These are phyloP conservation scores for Phenganax stokvisi DNA, from an alignment of 92 coral and sea anemone species.

Conservation along the genomic window DNA sequence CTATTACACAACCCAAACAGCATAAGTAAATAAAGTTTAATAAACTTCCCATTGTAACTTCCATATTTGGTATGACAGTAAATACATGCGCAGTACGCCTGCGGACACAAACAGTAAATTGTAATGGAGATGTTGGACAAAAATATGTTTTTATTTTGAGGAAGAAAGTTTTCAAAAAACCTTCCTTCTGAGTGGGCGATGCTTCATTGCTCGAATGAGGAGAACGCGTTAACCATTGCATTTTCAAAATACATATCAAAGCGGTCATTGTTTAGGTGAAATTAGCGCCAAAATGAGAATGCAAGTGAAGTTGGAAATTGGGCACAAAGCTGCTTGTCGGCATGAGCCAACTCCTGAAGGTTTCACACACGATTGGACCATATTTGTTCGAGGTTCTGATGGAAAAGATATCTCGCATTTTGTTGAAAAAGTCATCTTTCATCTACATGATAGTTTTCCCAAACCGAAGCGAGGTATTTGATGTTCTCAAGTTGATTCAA, in stretches of 20 bases:
- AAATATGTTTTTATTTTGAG: slow-evolving; percentile 7
- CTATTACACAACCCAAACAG: too few species aligned
- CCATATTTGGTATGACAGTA: slow-evolving; percentile 39
- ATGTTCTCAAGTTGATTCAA: slow-evolving; percentile 1
- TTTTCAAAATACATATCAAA: slow-evolving; percentile 35
- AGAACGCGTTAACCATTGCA: background rate
- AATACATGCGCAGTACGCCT: slow-evolving; percentile 33
- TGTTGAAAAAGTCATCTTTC: slow-evolving; percentile 90
- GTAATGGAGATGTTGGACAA: background rate
- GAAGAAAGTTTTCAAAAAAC: background rate
- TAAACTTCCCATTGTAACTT: background rate
- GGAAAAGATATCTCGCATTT: slow-evolving; percentile 88
- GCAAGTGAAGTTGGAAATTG: slow-evolving; percentile 91
- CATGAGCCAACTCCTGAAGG: slow-evolving; percentile 77
- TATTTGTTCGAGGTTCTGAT: slow-evolving; percentile 91
- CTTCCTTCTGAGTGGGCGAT: background rate
- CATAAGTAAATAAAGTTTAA: too few species aligned
- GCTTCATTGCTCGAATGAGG: background rate
- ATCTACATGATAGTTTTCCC: slow-evolving; percentile 89
- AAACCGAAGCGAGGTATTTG: slow-evolving; percentile 82
- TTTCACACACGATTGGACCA: slow-evolving; percentile 89
- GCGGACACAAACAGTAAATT: background rate
- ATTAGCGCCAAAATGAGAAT: slow-evolving; percentile 45
- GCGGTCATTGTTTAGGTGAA: slow-evolving; percentile 20
- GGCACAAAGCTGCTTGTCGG: slow-evolving; percentile 92